phyloP scores from a whole-genome alignment of 1,140 invertebrate genomes.

The Myzus persicae region DNA sequence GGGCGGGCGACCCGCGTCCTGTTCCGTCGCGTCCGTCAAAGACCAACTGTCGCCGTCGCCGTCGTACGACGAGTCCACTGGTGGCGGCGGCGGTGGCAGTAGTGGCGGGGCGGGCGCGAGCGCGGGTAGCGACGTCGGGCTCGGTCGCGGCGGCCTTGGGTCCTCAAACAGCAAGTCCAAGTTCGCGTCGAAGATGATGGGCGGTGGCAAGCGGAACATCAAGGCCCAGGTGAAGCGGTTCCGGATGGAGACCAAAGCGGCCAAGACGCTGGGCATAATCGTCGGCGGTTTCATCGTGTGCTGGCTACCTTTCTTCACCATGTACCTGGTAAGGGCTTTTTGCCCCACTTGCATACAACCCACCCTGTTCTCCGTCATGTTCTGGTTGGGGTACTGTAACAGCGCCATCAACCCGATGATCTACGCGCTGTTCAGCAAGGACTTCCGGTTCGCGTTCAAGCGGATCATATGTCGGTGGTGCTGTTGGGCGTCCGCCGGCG shows the following conservation, averaged over 20 bases:
- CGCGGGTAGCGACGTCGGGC: slow-evolving; percentile 42
- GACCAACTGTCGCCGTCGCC: slow-evolving; percentile 62
- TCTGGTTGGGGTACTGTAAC: slow-evolving; percentile 97
- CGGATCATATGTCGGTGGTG: slow-evolving; percentile 86
- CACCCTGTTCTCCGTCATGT: slow-evolving; percentile 87
- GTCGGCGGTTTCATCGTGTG: slow-evolving; percentile 93
- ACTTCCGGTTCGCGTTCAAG: slow-evolving; percentile 92
- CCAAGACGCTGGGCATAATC: slow-evolving; percentile 92
- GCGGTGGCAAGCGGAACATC: slow-evolving; percentile 85
- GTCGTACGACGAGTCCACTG: slow-evolving; percentile 54
- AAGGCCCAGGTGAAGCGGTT: slow-evolving; percentile 85
- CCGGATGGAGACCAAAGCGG: slow-evolving; percentile 91
- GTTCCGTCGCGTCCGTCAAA: slow-evolving; percentile 4
- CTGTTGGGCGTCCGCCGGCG: slow-evolving; percentile 65
- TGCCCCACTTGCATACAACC: slow-evolving; percentile 81
- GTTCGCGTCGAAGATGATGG: slow-evolving; percentile 73
- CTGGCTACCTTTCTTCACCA: slow-evolving; percentile 95
- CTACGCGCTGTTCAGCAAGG: slow-evolving; percentile 91
- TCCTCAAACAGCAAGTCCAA: slow-evolving; percentile 42
- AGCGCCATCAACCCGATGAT: slow-evolving; percentile 93
- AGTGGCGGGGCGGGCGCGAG: slow-evolving; percentile 43
- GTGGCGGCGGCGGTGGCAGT: slow-evolving; percentile 36
- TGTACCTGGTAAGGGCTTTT: slow-evolving; percentile 87
- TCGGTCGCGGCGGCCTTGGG: slow-evolving; percentile 57
- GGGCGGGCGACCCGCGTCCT: background rate